Evolutionary conservation across 2,113 vertebrate species (phyloP).

Genomic region (Gallinago media): DNA sequence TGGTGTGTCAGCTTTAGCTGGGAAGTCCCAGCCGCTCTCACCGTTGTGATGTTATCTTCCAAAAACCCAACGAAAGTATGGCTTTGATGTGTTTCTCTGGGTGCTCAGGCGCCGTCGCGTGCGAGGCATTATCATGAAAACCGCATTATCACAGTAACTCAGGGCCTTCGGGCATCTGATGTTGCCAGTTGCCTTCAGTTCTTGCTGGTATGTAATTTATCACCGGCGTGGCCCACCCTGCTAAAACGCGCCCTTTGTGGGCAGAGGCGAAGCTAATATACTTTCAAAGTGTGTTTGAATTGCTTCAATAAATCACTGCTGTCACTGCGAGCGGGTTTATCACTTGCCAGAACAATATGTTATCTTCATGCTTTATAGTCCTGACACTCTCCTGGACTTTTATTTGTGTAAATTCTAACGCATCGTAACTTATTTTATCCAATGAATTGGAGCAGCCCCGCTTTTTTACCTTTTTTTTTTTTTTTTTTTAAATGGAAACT

Average conservation of each 20-base stretch:
- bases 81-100: conserved; percentile 52
- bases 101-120: conserved; percentile 6
- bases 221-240: conserved; percentile 55
- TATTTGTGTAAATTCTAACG: conserved; percentile 70
- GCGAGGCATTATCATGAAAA: conserved; percentile 61
- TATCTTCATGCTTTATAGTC: conserved; percentile 67
- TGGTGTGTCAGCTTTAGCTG: neutral
- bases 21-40: neutral
- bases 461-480: neutral
- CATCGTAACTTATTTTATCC: conserved; percentile 62
- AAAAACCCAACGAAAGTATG: neutral
- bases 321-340: conserved; percentile 77
- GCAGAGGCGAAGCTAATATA: conserved; percentile 78
- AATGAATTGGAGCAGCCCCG: conserved; percentile 37
- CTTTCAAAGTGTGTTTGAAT: conserved; percentile 81
- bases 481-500: neutral
- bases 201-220: conserved; percentile 76
- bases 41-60: neutral
- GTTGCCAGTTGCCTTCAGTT: conserved; percentile 73
- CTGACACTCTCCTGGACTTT: conserved; percentile 42
- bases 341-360: conserved; percentile 75
- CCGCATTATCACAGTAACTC: conserved; percentile 64
- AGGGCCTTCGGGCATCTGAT: conserved; percentile 69
- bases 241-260: conserved; percentile 74
- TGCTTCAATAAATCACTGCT: conserved; percentile 84